Percentiles rank a stretch among this genome's conserved stretches.
phyloP scores from a whole-genome alignment of 2,113 vertebrate genomes.

The Cariama cristata region DNA sequence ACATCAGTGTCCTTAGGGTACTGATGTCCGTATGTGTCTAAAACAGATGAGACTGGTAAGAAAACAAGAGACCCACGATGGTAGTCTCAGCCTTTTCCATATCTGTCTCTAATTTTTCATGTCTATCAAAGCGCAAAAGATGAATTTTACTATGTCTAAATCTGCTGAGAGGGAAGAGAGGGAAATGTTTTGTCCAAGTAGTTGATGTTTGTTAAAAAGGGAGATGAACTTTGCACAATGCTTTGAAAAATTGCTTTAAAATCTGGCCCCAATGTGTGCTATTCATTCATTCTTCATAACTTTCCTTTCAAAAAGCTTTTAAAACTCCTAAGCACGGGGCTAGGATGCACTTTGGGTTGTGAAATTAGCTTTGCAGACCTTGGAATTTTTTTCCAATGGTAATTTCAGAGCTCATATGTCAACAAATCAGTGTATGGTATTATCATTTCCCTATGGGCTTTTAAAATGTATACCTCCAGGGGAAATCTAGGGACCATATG shows the following conservation, averaged over 20 bases:
- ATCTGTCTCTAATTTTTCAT: neutral
- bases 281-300: conserved; percentile 32
- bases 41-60: neutral
- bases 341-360: neutral
- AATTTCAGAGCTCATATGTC: conserved; percentile 43
- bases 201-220: neutral
- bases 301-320: conserved; percentile 45
- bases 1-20: neutral
- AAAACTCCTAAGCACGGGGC: neutral
- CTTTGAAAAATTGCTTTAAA: neutral
- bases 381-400: neutral
- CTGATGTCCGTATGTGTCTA: neutral
- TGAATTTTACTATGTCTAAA: neutral
- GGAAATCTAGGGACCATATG: neutral
- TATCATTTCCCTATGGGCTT: conserved; percentile 16
- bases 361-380: conserved; percentile 48
- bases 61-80: neutral
- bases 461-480: neutral
- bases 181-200: neutral
- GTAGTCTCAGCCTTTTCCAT: neutral
- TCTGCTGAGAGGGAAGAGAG: neutral
- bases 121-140: neutral
- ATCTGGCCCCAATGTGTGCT: neutral
- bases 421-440: neutral
- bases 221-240: neutral